These are phyloP conservation scores for Eretmochelys imbricata DNA, from an alignment of 2,113 vertebrate species.

Conservation along the genomic window DNA sequence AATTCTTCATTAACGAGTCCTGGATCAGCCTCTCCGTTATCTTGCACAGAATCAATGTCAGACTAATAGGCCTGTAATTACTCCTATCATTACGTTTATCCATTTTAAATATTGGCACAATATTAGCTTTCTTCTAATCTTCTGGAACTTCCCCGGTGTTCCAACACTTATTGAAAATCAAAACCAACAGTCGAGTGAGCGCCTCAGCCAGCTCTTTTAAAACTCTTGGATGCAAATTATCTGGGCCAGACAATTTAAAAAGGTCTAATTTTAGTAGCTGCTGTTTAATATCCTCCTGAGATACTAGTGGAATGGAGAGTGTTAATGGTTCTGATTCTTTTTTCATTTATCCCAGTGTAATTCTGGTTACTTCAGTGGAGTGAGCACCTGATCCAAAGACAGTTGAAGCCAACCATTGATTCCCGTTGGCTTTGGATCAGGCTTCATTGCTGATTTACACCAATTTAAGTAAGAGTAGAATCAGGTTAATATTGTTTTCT, in stretches of 20 bases:
- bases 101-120: background rate
- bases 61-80: background rate
- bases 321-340: background rate
- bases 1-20: background rate
- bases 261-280: background rate
- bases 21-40: background rate
- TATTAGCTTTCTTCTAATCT: background rate
- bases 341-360: background rate
- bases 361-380: fast-evolving
- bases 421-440: background rate
- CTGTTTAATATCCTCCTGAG: background rate
- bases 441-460: background rate
- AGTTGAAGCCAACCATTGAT: background rate
- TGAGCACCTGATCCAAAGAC: background rate
- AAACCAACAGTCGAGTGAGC: background rate
- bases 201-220: background rate
- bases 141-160: background rate
- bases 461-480: background rate
- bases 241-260: background rate
- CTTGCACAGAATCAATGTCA: background rate
- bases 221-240: background rate
- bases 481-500: background rate
- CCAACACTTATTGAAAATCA: background rate
- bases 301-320: background rate
- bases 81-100: background rate